Base-by-base conservation (phyloP, 2,797 vertebrate genomes). In the Pyrocephalus nanus region DNA sequence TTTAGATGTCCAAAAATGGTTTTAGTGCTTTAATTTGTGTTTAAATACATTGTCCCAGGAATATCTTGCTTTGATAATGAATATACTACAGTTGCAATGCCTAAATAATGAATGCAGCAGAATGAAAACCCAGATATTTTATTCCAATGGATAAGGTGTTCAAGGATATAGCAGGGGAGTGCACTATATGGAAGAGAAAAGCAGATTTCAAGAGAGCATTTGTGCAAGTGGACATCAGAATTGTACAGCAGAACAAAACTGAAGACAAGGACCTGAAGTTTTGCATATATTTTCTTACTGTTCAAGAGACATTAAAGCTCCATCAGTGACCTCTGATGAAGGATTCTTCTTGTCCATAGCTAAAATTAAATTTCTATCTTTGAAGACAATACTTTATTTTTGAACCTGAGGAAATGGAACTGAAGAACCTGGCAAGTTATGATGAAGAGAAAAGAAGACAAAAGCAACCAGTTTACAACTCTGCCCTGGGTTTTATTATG, bases 391-490 rank as follows among this genome's bases (percentile, higher is more conserved):
- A 12, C 8, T 81, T 50, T 45, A 1, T 3, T 57, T 90, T 84
- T 81, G 45, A 91, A 71, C 9, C 5, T 18, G 40, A 78, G 29
- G 20, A 87, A 92, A 76, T 30, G 36, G 61, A 70, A 53, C 2
- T 0, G 0, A 16, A 57, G 21, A 86, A 57, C 5, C 14, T n/a
- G 22, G 36, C 32, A 82, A 86, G 32, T 29, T 22, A 51, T 55
- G 45, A 20, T 55, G 40, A 47, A 64, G 51, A 45, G 27, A 71
- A 32, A 54, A 85, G 5, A 32, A 38, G 18, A 12, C 22, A 13
- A 76, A 92, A 82, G 5, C 23, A 87, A 38, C 11, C 17, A 55
- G 38, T 79, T 84, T 77, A 55, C 36, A 55, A 27, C 11, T 88
- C 38, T 27, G 3, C 4, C 4, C 13, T 61, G 32, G 6, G 19